Evolutionary conservation across 2,888 invertebrate genomes (phyloP).

Genomic region (Bedellia somnulentella): DNA sequence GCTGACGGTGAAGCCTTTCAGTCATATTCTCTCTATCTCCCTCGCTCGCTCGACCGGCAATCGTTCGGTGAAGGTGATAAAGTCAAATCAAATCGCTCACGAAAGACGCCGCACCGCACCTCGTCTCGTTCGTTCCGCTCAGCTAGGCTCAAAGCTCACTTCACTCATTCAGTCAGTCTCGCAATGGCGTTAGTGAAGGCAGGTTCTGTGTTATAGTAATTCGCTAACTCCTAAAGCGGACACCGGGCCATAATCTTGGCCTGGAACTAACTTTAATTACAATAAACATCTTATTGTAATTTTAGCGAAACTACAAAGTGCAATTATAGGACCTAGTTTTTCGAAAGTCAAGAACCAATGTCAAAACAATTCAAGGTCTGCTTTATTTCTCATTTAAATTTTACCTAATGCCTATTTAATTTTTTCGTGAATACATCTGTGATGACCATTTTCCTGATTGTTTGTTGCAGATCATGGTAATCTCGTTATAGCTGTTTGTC

Average conservation of each 20-base stretch:
- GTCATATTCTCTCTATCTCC: no score
- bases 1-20: no score
- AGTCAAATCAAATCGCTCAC: no score
- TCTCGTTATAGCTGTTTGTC: slow-evolving; percentile 50
- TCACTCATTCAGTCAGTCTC: slow-evolving; percentile 29
- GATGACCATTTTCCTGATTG: no score
- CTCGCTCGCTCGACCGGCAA: no score
- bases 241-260: slow-evolving; percentile 64
- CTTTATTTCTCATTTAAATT: no score
- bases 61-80: no score
- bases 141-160: background rate
- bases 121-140: background rate
- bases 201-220: slow-evolving; percentile 53
- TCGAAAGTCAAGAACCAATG: slow-evolving; percentile 62
- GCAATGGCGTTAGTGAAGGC: slow-evolving; percentile 55
- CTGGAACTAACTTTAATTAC: slow-evolving; percentile 52
- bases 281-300: slow-evolving; percentile 33
- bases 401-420: no score
- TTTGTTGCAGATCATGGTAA: slow-evolving; percentile 59
- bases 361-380: slow-evolving; percentile 59
- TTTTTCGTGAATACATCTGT: no score
- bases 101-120: background rate
- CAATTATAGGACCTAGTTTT: no score
- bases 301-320: no score
- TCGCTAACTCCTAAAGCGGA: slow-evolving; percentile 55